phyloP scores from a whole-genome alignment of 2,888 invertebrate species.

The Protonemura montana region DNA sequence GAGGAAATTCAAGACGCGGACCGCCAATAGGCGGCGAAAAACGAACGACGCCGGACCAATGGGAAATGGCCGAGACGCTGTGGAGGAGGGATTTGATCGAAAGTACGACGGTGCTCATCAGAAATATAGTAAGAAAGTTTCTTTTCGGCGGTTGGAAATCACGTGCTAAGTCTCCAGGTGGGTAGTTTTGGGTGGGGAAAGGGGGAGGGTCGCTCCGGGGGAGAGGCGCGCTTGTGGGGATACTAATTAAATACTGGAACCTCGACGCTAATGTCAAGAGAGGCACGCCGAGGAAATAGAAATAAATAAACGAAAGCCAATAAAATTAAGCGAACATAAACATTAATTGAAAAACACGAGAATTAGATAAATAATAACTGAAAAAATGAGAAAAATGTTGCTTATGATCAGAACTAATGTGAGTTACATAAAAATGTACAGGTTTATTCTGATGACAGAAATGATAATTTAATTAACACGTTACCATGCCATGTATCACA shows the following conservation, averaged over 20 bases:
- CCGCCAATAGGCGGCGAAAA: constrained; percentile 35
- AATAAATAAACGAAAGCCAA: constrained; percentile 12
- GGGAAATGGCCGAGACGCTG: background rate
- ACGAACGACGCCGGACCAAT: constrained; percentile 32
- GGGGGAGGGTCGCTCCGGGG: background rate
- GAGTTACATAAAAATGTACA: too few relatives aligned
- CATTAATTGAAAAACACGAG: background rate
- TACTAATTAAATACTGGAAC: constrained; percentile 31
- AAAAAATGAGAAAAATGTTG: too few relatives aligned
- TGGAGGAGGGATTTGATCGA: constrained; percentile 39
- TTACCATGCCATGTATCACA: too few relatives aligned
- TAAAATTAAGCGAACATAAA: background rate
- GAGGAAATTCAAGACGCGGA: constrained; percentile 7
- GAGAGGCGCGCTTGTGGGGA: background rate
- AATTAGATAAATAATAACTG: too few relatives aligned
- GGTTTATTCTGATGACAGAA: too few relatives aligned
- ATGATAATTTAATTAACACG: too few relatives aligned
- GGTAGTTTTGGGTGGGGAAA: constrained; percentile 20
- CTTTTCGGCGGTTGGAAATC: constrained; percentile 20
- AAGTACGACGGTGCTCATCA: constrained; percentile 13
- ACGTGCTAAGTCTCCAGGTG: constrained; percentile 37
- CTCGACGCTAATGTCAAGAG: constrained; percentile 15
- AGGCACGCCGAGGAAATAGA: background rate
- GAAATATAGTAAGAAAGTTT: constrained; percentile 34
- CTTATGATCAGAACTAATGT: too few relatives aligned